Evolutionary conservation across 1,140 invertebrate genomes (phyloP).

Genomic region (Battus philenor): DNA sequence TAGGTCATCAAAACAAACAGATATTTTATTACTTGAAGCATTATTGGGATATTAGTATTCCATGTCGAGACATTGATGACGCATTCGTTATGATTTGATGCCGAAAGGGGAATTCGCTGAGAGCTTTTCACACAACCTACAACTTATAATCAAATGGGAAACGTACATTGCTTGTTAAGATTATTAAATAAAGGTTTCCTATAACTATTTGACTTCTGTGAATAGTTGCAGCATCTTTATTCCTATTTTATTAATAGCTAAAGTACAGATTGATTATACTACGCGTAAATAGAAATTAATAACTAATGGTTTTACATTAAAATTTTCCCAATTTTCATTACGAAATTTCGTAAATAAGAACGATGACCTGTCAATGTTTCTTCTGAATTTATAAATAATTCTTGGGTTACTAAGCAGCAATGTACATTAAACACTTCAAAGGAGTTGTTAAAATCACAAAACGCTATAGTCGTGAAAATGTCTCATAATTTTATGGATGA

Average conservation of each 20-base stretch:
- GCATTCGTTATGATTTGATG: conserved; percentile 25
- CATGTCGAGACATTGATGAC: conserved; percentile 29
- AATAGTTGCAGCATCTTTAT: too few relatives aligned
- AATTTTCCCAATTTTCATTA: too few relatives aligned
- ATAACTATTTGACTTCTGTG: too few relatives aligned
- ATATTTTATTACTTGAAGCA: conserved; percentile 23
- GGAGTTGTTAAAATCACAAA: neutral
- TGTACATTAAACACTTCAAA: conserved; percentile 2
- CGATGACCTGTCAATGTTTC: neutral
- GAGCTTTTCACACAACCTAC: too few relatives aligned
- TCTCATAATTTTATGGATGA: conserved; percentile 25
- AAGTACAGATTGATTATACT: too few relatives aligned
- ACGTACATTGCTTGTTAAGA: conserved; percentile 3
- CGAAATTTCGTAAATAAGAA: neutral
- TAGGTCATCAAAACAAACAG: neutral
- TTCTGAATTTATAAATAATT: neutral
- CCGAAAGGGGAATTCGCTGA: conserved; percentile 21
- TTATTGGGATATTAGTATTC: conserved; percentile 26
- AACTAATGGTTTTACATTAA: too few relatives aligned
- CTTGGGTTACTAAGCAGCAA: neutral
- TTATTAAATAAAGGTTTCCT: neutral
- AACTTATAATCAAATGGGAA: too few relatives aligned
- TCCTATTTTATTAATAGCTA: too few relatives aligned
- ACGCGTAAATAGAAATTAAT: too few relatives aligned
- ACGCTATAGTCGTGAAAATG: conserved; percentile 7